Conservation (phyloP, 2,888 invertebrate genomes). For the Steromphala cineraria region DNA sequence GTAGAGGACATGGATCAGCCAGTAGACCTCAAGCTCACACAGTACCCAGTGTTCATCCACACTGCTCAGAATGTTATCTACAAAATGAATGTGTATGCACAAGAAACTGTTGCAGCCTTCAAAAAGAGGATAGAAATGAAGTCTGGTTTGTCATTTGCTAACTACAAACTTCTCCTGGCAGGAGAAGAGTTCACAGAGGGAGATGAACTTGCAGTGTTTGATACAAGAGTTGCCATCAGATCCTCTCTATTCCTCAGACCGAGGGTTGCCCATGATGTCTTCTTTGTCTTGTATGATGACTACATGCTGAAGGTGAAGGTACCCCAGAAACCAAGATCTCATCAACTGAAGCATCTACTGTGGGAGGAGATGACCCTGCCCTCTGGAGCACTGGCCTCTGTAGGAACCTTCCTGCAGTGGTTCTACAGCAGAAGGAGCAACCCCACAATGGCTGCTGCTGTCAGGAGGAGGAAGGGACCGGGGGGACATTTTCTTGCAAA, state of each 20-base stretch:
- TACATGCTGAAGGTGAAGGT: constrained; percentile 55
- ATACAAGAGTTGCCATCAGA: constrained; percentile 53
- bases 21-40: constrained; percentile 56
- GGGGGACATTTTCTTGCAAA: not conserved
- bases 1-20: constrained; percentile 51
- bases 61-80: constrained; percentile 59
- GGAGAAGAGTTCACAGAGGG: constrained; percentile 51
- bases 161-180: constrained; percentile 52
- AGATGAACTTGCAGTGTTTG: constrained; percentile 50
- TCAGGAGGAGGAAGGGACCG: not conserved
- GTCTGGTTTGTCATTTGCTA: constrained; percentile 54
- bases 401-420: constrained; percentile 65
- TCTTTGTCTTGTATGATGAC: constrained; percentile 53
- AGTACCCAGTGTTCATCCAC: constrained; percentile 63
- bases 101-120: constrained; percentile 54
- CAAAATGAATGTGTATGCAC: constrained; percentile 57
- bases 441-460: not conserved
- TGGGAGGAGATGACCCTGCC: constrained; percentile 57
- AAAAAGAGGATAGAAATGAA: constrained; percentile 59
- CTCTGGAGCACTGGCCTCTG: constrained; percentile 58
- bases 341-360: constrained; percentile 52
- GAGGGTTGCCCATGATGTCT: constrained; percentile 42
- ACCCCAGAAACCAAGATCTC: constrained; percentile 45
- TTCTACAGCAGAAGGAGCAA: constrained; percentile 48
- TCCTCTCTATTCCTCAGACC: constrained; percentile 58